phyloP scores from a whole-genome alignment of 2,888 invertebrate genomes.

The Salpingus planirostris region DNA sequence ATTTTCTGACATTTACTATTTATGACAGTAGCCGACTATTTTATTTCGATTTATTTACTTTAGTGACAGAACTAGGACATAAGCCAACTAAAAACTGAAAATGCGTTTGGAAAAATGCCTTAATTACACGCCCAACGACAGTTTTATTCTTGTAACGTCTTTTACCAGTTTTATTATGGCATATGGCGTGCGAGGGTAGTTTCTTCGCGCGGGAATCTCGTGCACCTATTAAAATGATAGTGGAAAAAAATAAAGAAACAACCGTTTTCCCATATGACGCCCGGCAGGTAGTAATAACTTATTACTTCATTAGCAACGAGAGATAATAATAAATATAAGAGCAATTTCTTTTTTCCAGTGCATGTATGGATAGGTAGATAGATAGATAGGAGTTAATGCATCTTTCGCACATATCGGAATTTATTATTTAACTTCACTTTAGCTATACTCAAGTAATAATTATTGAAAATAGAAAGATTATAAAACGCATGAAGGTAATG shows the following conservation, averaged over 20 bases:
- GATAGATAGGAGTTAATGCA: too few species aligned
- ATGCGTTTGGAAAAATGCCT: neutral
- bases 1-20: too few species aligned
- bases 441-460: too few species aligned
- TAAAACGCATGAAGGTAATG: too few species aligned
- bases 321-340: too few species aligned
- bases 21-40: neutral
- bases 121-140: neutral
- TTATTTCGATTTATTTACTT: neutral
- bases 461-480: too few species aligned
- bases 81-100: neutral
- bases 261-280: slow-evolving; percentile 26
- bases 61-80: neutral
- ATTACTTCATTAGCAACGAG: too few species aligned
- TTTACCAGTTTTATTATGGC: slow-evolving; percentile 10
- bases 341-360: too few species aligned
- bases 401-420: too few species aligned
- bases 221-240: slow-evolving; percentile 13
- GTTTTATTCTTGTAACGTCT: neutral
- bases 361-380: too few species aligned
- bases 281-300: too few species aligned
- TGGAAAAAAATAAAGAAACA: slow-evolving; percentile 23
- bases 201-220: slow-evolving; percentile 24
- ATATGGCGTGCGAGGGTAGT: slow-evolving; percentile 22
- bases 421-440: too few species aligned